Evolutionary conservation across 30 jellyfish, hydroid and myxozoan species (phyloP).

Genomic region (Chrysaora quinquecirrha): DNA sequence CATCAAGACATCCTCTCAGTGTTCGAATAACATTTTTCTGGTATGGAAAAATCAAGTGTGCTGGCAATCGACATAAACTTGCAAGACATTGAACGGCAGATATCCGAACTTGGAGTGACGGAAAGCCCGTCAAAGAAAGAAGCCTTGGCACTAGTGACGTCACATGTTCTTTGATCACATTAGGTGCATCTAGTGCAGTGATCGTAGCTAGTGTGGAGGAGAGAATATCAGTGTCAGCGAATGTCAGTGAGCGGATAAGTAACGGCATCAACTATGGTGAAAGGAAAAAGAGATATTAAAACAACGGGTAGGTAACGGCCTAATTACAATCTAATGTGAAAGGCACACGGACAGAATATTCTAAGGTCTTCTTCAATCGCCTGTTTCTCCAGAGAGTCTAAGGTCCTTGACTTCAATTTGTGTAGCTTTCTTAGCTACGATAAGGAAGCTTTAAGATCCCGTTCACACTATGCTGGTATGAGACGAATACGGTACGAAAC

Average conservation of each 20-base stretch:
- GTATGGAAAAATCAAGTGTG: constrained; percentile 71
- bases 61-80: constrained; percentile 49
- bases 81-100: constrained; percentile 52
- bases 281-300: too few relatives aligned
- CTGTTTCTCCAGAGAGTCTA: too few relatives aligned
- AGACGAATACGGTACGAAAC: too few relatives aligned
- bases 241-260: constrained; percentile 78
- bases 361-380: too few relatives aligned
- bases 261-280: constrained; percentile 84
- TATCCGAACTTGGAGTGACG: constrained; percentile 77
- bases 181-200: constrained; percentile 58
- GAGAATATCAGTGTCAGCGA: constrained; percentile 39
- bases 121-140: constrained; percentile 45
- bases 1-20: constrained; percentile 75
- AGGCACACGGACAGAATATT: too few relatives aligned
- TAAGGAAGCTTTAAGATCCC: too few relatives aligned
- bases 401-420: too few relatives aligned
- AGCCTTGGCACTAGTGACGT: constrained; percentile 82
- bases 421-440: too few relatives aligned
- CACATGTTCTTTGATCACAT: constrained; percentile 61
- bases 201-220: constrained; percentile 82
- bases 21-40: constrained; percentile 57
- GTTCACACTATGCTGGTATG: too few relatives aligned
- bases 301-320: too few relatives aligned
- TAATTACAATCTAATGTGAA: too few relatives aligned